Evolutionary conservation across 2,888 invertebrate species (phyloP).

Genomic region (Hirtodrosophila cameraria): DNA sequence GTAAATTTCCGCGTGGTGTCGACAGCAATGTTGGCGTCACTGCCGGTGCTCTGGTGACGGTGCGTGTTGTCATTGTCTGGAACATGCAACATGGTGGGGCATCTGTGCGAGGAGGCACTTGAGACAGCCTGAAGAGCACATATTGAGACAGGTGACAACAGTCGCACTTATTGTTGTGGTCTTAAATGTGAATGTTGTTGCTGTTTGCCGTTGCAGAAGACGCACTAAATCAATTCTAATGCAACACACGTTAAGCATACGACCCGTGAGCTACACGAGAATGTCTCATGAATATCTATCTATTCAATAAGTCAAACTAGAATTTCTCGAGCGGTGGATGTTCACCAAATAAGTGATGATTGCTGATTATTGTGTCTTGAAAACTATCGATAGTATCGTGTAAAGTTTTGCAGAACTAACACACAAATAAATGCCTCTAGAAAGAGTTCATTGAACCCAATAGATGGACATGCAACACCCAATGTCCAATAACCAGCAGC

Average conservation of each 20-base stretch:
- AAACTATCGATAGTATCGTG: no score
- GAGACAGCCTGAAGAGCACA: slow-evolving; percentile 74
- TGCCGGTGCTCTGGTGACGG: slow-evolving; percentile 22
- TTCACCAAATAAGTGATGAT: no score
- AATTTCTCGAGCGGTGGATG: no score
- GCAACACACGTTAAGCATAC: slow-evolving; percentile 17
- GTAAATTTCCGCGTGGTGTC: slow-evolving; percentile 72
- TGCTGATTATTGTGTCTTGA: no score
- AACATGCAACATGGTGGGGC: slow-evolving; percentile 5
- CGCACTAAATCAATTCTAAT: slow-evolving; percentile 67
- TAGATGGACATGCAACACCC: slow-evolving; percentile 23
- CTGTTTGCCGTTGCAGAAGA: slow-evolving; percentile 33
- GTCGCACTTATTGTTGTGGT: slow-evolving; percentile 54
- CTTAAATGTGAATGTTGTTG: slow-evolving; percentile 9
- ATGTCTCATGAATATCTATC: background rate
- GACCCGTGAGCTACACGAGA: background rate
- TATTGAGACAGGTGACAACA: slow-evolving; percentile 76
- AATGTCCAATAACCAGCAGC: slow-evolving; percentile 31
- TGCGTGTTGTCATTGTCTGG: slow-evolving; percentile 52
- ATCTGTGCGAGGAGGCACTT: slow-evolving; percentile 51
- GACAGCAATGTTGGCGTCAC: slow-evolving; percentile 37
- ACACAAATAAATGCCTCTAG: slow-evolving; percentile 10
- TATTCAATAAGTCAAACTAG: no score
- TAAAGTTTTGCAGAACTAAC: no score
- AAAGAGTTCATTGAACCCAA: slow-evolving; percentile 42